Conservation (phyloP, 2,113 vertebrate species). For the Lamprologus ornatipinnis region DNA sequence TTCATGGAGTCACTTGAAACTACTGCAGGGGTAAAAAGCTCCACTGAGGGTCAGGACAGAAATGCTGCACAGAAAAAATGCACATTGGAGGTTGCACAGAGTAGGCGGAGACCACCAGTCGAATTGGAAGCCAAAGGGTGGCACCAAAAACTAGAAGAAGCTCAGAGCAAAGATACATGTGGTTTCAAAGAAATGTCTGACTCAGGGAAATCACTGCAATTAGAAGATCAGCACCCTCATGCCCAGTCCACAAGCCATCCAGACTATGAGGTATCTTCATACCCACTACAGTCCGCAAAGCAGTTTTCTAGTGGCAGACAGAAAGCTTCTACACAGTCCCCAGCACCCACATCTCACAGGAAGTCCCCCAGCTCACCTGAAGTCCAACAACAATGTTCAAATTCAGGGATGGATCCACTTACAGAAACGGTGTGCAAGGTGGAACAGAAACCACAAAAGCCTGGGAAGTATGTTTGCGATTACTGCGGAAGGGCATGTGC, state of each 20-base stretch:
- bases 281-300: constrained; percentile 31
- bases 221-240: constrained; percentile 72
- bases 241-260: constrained; percentile 41
- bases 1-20: constrained; percentile 92
- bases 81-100: constrained; percentile 70
- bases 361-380: constrained; percentile 80
- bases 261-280: constrained; percentile 41
- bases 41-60: constrained; percentile 80
- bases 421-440: constrained; percentile 81
- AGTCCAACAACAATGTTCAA: constrained; percentile 80
- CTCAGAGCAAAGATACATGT: constrained; percentile 65
- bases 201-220: constrained; percentile 78
- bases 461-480: constrained; percentile 95
- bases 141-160: constrained; percentile 72
- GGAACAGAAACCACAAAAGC: constrained; percentile 92
- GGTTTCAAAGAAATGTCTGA: constrained; percentile 75
- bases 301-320: constrained; percentile 69
- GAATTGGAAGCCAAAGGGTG: constrained; percentile 75
- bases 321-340: constrained; percentile 75
- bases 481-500: constrained; percentile 97
- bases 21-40: constrained; percentile 81
- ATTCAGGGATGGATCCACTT: constrained; percentile 80
- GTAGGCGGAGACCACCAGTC: constrained; percentile 77
- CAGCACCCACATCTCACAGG: constrained; percentile 75
- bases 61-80: constrained; percentile 76